Evolutionary conservation across 2,797 vertebrate genomes (phyloP).

Genomic region (Alectoris magna): DNA sequence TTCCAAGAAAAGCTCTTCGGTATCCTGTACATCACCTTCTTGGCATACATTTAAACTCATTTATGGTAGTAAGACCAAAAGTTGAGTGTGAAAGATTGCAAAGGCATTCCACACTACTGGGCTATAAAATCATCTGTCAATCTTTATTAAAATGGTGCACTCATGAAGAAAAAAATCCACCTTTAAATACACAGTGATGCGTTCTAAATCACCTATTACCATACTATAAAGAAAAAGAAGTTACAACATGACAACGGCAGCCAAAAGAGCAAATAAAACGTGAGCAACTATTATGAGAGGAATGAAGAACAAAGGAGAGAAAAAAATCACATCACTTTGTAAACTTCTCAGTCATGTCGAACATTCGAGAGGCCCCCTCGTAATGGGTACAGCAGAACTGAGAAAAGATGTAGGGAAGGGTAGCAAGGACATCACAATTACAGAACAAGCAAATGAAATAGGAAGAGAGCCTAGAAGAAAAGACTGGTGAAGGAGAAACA

Average conservation of each 20-base stretch:
- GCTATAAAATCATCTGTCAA: not conserved
- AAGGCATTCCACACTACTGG: not conserved
- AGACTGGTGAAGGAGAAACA: not conserved
- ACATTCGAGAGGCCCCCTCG: not conserved
- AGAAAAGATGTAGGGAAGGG: not conserved
- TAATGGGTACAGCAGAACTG: not conserved
- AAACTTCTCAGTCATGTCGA: not conserved
- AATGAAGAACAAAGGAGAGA: not conserved
- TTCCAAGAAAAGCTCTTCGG: not conserved
- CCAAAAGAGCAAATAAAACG: not conserved
- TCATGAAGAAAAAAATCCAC: not conserved
- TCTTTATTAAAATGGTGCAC: not conserved
- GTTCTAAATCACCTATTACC: not conserved
- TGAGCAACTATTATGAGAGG: not conserved
- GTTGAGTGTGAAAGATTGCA: not conserved
- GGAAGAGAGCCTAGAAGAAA: not conserved
- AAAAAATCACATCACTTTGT: not conserved
- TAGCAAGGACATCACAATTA: not conserved
- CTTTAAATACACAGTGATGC: not conserved
- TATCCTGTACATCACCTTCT: not conserved
- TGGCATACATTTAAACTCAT: not conserved
- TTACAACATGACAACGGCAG: slow-evolving; percentile 5
- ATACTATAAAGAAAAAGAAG: not conserved
- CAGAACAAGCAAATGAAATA: not conserved
- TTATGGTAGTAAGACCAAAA: not conserved